Evolutionary conservation across 2,888 invertebrate genomes (phyloP).

Genomic region (Apodemia mormo): DNA sequence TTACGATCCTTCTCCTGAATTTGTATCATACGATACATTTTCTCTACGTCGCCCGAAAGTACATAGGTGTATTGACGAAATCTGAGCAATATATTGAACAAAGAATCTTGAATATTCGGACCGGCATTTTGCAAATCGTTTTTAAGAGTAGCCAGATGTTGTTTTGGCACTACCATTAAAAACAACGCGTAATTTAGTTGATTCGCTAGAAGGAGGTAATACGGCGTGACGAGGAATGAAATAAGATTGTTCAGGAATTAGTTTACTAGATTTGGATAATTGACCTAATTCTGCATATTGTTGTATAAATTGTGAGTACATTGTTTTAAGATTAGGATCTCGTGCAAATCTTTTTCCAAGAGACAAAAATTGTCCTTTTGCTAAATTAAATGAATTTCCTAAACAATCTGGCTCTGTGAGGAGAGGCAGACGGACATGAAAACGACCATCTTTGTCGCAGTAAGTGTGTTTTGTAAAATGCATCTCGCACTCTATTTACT

Average conservation of each 20-base stretch:
- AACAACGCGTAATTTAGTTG: conserved; percentile 17
- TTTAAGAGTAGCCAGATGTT: conserved; percentile 16
- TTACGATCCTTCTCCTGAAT: too few relatives aligned
- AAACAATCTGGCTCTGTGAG: too few relatives aligned
- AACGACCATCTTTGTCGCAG: too few relatives aligned
- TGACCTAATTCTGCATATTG: too few relatives aligned
- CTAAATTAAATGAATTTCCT: too few relatives aligned
- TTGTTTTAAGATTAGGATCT: too few relatives aligned
- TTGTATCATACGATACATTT: not conserved
- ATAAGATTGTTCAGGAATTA: not conserved
- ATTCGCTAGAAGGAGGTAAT: conserved; percentile 3
- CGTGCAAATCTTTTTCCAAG: too few relatives aligned
- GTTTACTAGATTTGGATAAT: not conserved
- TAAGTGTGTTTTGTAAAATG: not conserved
- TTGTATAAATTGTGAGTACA: too few relatives aligned
- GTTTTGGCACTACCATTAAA: conserved; percentile 19
- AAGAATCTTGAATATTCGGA: conserved; percentile 7
- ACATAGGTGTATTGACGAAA: not conserved
- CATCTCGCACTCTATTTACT: not conserved
- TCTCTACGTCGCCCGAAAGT: not conserved
- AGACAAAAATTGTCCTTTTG: too few relatives aligned
- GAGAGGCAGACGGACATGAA: too few relatives aligned
- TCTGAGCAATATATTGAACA: not conserved
- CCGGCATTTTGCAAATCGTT: conserved; percentile 18
- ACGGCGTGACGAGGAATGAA: conserved; percentile 21